A percentile compares a stretch with the other conserved stretches of the same genome.
Conservation (phyloP, 2,888 invertebrate genomes). For the Epinotia demarniana region DNA sequence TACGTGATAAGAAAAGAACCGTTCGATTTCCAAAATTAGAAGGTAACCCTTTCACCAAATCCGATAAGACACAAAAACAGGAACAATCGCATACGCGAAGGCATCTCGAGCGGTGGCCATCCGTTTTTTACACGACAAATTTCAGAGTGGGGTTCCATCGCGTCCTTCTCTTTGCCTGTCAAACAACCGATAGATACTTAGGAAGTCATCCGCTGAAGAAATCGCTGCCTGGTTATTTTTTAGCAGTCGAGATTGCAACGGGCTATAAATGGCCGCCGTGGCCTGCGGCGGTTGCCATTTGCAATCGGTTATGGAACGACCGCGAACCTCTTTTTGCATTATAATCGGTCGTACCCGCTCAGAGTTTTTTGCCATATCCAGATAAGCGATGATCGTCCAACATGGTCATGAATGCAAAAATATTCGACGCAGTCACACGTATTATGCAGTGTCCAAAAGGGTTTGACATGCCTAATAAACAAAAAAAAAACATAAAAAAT, state of each 20-base stretch:
- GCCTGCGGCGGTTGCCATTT: constrained; percentile 81
- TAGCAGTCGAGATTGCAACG: constrained; percentile 78
- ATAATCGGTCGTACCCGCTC: constrained; percentile 78
- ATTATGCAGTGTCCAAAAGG: constrained; percentile 41
- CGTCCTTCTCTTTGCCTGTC: constrained; percentile 66
- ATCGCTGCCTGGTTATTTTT: constrained; percentile 77
- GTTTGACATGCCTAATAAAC: constrained; percentile 16
- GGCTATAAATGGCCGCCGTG: constrained; percentile 78
- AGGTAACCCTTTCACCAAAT: constrained; percentile 47
- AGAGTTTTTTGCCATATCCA: constrained; percentile 69
- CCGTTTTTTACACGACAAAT: constrained; percentile 60
- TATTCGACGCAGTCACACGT: constrained; percentile 47
- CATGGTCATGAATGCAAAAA: constrained; percentile 67
- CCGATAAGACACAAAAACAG: constrained; percentile 54
- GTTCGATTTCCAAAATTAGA: constrained; percentile 9
- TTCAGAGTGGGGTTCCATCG: constrained; percentile 64
- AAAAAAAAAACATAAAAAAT: constrained; percentile 45
- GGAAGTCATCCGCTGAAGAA: constrained; percentile 70
- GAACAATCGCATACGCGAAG: constrained; percentile 66
- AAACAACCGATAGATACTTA: constrained; percentile 65
- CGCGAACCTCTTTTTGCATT: constrained; percentile 82
- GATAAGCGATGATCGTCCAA: constrained; percentile 66
- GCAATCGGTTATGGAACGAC: constrained; percentile 83
- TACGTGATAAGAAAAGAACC: neutral
- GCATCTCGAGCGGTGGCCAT: constrained; percentile 66